phyloP scores from a whole-genome alignment of 2,797 vertebrate species.

The Acipenser oxyrinchus region DNA sequence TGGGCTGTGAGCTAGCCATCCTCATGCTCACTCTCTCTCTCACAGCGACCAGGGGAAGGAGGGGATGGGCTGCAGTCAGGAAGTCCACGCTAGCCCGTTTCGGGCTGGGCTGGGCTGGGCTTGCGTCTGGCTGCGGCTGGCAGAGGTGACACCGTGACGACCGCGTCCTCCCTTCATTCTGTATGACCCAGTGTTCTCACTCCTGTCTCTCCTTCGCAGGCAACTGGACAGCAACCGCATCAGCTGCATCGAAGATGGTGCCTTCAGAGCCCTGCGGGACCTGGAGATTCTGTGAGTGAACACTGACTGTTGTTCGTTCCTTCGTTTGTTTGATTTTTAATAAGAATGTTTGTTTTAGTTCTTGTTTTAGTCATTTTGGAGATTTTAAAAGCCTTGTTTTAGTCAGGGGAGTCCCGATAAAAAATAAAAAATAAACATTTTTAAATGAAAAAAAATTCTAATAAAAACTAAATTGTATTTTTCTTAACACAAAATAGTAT shows the following conservation, averaged over 20 bases:
- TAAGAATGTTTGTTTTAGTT: not conserved
- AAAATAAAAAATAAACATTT: too few relatives aligned
- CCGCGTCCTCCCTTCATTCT: conserved; percentile 16
- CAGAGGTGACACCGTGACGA: conserved; percentile 39
- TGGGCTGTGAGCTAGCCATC: conserved; percentile 64
- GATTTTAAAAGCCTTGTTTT: not conserved
- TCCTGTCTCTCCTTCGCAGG: conserved; percentile 77
- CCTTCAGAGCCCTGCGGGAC: conserved; percentile 96
- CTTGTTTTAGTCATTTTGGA: not conserved
- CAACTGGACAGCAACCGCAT: conserved; percentile 99
- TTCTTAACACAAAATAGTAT: too few relatives aligned
- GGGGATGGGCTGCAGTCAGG: conserved; percentile 57
- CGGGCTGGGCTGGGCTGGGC: conserved; percentile 31
- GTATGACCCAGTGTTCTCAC: conserved; percentile 51
- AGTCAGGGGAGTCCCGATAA: too few relatives aligned
- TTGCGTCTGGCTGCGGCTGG: conserved; percentile 39
- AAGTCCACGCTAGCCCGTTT: conserved; percentile 49
- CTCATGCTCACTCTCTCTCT: conserved; percentile 32
- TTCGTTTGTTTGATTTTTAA: not conserved
- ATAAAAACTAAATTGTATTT: too few relatives aligned
- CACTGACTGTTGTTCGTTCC: conserved; percentile 22
- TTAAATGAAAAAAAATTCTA: too few relatives aligned
- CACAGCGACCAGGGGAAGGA: conserved; percentile 42
- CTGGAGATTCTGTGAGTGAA: conserved; percentile 98
- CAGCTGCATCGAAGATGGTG: conserved; percentile 99